Evolutionary conservation across 2,797 vertebrate genomes (phyloP).

Genomic region (Thamnophis elegans): DNA sequence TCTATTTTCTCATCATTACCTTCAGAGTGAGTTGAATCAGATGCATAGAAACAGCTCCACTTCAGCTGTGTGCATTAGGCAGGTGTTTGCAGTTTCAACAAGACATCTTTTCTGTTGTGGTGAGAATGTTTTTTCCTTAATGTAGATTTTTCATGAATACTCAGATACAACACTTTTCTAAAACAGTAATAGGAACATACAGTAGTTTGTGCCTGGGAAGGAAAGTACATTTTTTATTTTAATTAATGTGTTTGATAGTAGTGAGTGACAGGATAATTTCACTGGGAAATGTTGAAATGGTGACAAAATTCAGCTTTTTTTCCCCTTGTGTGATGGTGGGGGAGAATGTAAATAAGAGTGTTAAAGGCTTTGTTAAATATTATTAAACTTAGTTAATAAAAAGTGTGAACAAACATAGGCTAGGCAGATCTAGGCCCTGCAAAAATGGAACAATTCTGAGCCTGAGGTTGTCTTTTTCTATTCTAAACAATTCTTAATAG

Average conservation of each 20-base stretch:
- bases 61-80: not conserved
- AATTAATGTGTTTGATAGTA: not conserved
- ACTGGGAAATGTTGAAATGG: not conserved
- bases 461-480: not conserved
- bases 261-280: not conserved
- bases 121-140: not conserved
- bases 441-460: not conserved
- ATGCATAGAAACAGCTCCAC: not conserved
- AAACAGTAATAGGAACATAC: not conserved
- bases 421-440: not conserved
- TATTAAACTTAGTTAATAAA: not conserved
- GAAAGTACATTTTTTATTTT: not conserved
- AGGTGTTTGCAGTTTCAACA: not conserved
- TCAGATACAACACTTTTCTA: not conserved
- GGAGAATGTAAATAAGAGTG: not conserved
- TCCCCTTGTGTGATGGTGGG: not conserved
- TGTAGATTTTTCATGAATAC: not conserved
- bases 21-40: constrained; percentile 17
- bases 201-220: not conserved
- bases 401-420: not conserved
- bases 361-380: not conserved
- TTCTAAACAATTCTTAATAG: not conserved
- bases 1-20: constrained; percentile 20
- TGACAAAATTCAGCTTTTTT: not conserved
- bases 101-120: not conserved